These are phyloP conservation scores for Xiphorhynchus elegans DNA, from an alignment of 2,113 vertebrate species.

Conservation along the genomic window DNA sequence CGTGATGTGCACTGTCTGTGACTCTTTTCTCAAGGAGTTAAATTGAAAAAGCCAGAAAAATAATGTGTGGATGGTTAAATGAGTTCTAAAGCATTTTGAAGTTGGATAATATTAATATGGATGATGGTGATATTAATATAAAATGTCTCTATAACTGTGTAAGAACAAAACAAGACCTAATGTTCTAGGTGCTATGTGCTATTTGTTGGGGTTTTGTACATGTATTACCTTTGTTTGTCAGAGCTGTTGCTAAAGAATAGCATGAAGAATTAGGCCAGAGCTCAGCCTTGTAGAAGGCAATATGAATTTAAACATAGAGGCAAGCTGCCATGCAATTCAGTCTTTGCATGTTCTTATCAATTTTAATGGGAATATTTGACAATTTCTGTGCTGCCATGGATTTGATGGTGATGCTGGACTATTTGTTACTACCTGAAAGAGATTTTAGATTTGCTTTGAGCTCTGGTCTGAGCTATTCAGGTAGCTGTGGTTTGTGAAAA, in stretches of 20 bases:
- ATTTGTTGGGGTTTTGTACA: neutral
- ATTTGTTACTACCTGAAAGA: neutral
- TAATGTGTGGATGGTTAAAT: neutral
- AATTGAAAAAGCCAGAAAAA: neutral
- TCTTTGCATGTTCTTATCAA: neutral
- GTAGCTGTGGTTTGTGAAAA: constrained; percentile 16
- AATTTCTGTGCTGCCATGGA: neutral
- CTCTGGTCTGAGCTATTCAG: neutral
- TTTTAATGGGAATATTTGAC: neutral
- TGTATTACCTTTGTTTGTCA: neutral
- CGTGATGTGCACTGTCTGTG: neutral
- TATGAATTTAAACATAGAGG: neutral
- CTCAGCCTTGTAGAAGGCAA: neutral
- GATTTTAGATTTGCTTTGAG: constrained; percentile 29
- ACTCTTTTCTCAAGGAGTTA: neutral
- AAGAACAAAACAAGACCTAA: neutral
- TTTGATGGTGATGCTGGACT: neutral
- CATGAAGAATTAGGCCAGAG: neutral
- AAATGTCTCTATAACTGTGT: neutral
- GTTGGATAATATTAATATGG: neutral
- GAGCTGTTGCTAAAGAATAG: neutral
- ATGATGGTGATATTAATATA: neutral
- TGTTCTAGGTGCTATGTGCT: neutral
- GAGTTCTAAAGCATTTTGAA: neutral
- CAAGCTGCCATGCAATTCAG: neutral